A percentile compares a stretch with the other conserved stretches of the same genome.
phyloP scores from a whole-genome alignment of 2,888 invertebrate genomes.

The Melinaea menophilus region DNA sequence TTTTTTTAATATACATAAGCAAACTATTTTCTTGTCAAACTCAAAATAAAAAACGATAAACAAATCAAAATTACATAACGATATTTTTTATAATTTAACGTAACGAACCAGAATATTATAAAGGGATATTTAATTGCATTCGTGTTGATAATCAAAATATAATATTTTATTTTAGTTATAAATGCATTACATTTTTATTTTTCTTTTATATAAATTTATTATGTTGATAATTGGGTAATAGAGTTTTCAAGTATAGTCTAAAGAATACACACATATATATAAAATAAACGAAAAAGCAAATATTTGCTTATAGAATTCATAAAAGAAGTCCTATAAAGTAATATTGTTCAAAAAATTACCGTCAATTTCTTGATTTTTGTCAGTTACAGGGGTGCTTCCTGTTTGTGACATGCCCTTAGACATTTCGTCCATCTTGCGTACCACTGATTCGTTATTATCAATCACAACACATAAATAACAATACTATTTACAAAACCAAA shows the following conservation, averaged over 20 bases:
- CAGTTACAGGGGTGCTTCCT: constrained; percentile 74
- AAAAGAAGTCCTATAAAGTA: not conserved
- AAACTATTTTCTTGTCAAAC: too few relatives aligned
- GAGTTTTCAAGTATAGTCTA: not conserved
- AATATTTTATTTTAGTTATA: too few relatives aligned
- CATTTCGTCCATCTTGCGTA: constrained; percentile 78
- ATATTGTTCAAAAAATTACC: constrained; percentile 52
- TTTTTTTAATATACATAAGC: too few relatives aligned
- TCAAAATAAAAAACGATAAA: constrained; percentile 3
- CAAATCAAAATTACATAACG: constrained; percentile 25
- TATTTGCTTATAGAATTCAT: not conserved
- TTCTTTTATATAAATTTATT: not conserved
- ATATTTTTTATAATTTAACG: constrained; percentile 15
- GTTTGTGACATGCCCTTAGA: constrained; percentile 78
- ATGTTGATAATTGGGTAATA: not conserved
- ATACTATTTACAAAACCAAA: constrained; percentile 55
- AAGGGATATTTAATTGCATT: not conserved
- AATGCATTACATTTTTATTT: too few relatives aligned
- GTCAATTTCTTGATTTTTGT: constrained; percentile 71
- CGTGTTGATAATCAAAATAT: not conserved
- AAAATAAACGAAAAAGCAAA: not conserved
- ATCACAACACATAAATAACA: constrained; percentile 64
- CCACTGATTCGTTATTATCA: constrained; percentile 74
- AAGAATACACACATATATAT: not conserved
- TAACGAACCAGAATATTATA: not conserved